These are phyloP conservation scores for Hypsibius dujardini DNA, from an alignment of 1,140 invertebrate genomes.

Conservation along the genomic window DNA sequence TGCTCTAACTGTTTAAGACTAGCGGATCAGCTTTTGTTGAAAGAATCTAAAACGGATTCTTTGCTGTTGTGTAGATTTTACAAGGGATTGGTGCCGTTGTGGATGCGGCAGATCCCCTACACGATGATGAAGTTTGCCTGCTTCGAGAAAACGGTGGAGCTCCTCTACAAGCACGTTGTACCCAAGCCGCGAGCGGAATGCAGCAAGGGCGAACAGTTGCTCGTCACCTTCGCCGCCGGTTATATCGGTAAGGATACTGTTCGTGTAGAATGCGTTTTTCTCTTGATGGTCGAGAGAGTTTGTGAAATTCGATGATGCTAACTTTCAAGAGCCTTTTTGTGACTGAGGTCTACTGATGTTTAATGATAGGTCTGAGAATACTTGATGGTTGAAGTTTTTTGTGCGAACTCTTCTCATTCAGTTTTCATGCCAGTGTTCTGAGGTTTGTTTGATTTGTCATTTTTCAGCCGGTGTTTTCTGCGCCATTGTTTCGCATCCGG, in stretches of 20 bases:
- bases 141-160: conserved; percentile 92
- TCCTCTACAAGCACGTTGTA: conserved; percentile 72
- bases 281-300: not conserved
- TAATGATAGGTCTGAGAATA: not conserved
- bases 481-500: conserved; percentile 95
- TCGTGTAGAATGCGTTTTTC: too few species aligned
- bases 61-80: conserved; percentile 59
- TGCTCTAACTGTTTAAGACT: too few species aligned
- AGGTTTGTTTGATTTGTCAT: conserved; percentile 18
- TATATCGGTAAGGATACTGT: conserved; percentile 79
- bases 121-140: conserved; percentile 99
- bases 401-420: too few species aligned
- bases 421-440: conserved; percentile 12
- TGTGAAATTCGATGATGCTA: not conserved
- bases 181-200: conserved; percentile 87
- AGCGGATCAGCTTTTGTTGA: too few species aligned
- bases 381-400: too few species aligned
- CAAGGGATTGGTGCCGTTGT: conserved; percentile 85
- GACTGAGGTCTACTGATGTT: conserved; percentile 25
- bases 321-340: not conserved
- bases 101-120: conserved; percentile 97
- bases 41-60: too few species aligned
- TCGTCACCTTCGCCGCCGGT: conserved; percentile 90
- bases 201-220: conserved; percentile 75
- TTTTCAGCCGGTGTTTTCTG: conserved; percentile 80